Evolutionary conservation across 2,888 invertebrate genomes (phyloP), one percentile per base, ranked within the genome.

Genomic region (Lampropteryx suffumata): DNA sequence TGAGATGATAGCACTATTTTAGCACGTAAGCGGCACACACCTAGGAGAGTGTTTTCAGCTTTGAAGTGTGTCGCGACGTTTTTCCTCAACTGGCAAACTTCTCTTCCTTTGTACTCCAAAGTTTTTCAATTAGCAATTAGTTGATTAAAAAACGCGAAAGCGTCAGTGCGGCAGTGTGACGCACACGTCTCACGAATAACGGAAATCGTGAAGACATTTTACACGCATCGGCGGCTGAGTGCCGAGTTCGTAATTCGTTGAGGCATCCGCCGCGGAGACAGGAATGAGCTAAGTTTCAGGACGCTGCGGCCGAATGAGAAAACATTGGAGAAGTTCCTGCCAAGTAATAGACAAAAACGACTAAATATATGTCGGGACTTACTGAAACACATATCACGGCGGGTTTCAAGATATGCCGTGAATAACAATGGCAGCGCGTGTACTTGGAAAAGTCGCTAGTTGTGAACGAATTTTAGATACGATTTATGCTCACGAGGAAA

Each of bases 111-210:
- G 61, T 57, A 62, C 69, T 71, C 60, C 54, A 71, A 86, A 86
- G 75, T 84, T 84, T 84, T 79, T 76, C 78, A 83, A 84, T 85
- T 82, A 84, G 73, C 79, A 80, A 83, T 81, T 82, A 82, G 81
- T 82, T 84, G 80, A 85, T 84, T 82, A 78, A 60, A 59, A 63
- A 61, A 50, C 54, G 55, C 24, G 58, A 57, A 57, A 60, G 58
- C 60, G 55, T 63, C 51, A 57, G 60, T 58, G 54, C 56, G 66
- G 55, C 57, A 58, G 70, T 61, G 67, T 71, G 73, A 70, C 67
- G 69, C 71, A 67, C 64, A 76, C 71, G 72, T 76, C 72, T 71
- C 69, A 56, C 65, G 73, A 77, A 81, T 83, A 79, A 82, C 70
- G 71, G 62, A 68, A 70, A 75, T 79, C 78, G 76, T 75, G 76